These are phyloP conservation scores for Parascotia fuliginaria DNA, from an alignment of 2,888 invertebrate genomes.

Conservation along the genomic window DNA sequence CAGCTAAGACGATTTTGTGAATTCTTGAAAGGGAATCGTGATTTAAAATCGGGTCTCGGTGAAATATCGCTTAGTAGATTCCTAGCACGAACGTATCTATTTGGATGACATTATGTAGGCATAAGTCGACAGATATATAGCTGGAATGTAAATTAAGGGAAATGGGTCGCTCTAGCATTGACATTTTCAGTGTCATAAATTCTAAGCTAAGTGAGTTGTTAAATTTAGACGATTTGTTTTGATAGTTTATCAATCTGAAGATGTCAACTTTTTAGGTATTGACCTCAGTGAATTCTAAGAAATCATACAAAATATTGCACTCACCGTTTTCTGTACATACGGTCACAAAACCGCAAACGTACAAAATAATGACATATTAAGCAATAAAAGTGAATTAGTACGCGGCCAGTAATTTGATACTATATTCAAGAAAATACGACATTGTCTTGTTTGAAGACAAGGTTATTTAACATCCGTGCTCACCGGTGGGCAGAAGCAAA, in stretches of 20 bases:
- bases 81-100: background rate
- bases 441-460: background rate
- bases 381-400: too few relatives aligned
- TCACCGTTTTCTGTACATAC: too few relatives aligned
- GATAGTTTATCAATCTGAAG: too few relatives aligned
- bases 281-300: too few relatives aligned
- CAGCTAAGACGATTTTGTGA: background rate
- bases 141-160: background rate
- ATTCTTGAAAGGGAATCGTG: slow-evolving; percentile 5
- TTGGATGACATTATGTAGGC: background rate
- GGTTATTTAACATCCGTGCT: slow-evolving; percentile 1
- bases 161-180: slow-evolving; percentile 4
- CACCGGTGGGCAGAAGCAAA: slow-evolving; percentile 14
- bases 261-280: too few relatives aligned
- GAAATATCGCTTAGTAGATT: background rate
- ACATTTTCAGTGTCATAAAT: slow-evolving; percentile 1
- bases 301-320: too few relatives aligned
- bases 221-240: too few relatives aligned
- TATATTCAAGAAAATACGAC: background rate
- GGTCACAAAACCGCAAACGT: too few relatives aligned
- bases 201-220: background rate
- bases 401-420: background rate
- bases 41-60: slow-evolving; percentile 1
- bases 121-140: slow-evolving; percentile 3
- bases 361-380: too few relatives aligned